Conservation (phyloP, 1,140 invertebrate species). For the Battus philenor region DNA sequence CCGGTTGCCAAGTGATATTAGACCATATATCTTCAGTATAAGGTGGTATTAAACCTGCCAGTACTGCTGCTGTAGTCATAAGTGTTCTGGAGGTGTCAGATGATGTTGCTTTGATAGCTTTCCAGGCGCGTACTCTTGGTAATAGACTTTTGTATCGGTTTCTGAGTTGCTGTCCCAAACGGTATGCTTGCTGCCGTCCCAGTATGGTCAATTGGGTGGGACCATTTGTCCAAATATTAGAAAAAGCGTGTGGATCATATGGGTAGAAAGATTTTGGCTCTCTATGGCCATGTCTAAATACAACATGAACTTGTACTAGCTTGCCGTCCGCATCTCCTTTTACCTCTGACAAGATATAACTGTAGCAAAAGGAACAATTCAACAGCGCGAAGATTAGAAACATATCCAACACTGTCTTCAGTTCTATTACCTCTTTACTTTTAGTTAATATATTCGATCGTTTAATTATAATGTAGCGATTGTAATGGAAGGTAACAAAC, state of each 20-base stretch:
- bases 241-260: constrained; percentile 19
- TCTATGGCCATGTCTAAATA: constrained; percentile 24
- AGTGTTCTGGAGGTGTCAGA: constrained; percentile 21
- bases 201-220: constrained; percentile 21
- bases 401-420: too few species aligned
- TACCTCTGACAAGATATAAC: too few species aligned
- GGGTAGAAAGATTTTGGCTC: constrained; percentile 21
- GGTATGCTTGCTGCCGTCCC: constrained; percentile 20
- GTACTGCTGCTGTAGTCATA: constrained; percentile 18
- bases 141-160: constrained; percentile 19
- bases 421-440: too few species aligned
- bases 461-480: too few species aligned
- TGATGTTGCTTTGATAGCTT: constrained; percentile 19
- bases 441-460: too few species aligned
- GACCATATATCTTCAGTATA: background rate
- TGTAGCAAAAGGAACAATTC: too few species aligned
- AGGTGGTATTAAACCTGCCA: constrained; percentile 21
- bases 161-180: constrained; percentile 16
- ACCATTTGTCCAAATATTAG: constrained; percentile 23
- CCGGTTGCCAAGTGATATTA: constrained; percentile 17
- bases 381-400: too few species aligned
- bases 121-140: constrained; percentile 8
- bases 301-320: constrained; percentile 22
- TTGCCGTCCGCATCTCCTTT: too few species aligned
- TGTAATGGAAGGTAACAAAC: too few species aligned